Percentiles rank a stretch among this genome's conserved stretches.
These are phyloP conservation scores for Loripinus fragilis DNA, from an alignment of 2,888 invertebrate species.

Conservation along the genomic window DNA sequence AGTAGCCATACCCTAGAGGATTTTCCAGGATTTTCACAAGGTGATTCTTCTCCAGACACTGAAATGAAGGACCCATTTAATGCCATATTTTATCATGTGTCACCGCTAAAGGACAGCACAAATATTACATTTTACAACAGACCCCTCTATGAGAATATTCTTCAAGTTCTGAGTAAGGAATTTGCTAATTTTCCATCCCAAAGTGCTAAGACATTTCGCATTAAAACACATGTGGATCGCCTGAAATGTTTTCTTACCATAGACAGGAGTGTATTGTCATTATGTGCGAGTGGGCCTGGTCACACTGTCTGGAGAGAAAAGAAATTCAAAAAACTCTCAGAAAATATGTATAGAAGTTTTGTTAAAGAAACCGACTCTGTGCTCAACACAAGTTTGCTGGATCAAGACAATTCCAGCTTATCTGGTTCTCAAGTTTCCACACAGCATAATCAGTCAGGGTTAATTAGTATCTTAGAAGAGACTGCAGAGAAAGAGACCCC, in stretches of 20 bases:
- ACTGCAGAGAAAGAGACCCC: not conserved
- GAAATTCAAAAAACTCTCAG: not conserved
- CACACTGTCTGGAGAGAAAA: not conserved
- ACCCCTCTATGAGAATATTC: not conserved
- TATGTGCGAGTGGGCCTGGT: slow-evolving; percentile 5
- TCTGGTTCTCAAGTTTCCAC: not conserved
- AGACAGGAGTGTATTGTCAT: not conserved
- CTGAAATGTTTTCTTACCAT: not conserved
- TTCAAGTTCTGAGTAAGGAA: not conserved
- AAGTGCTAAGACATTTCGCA: not conserved
- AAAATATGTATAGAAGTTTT: slow-evolving; percentile 4
- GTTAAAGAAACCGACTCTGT: not conserved
- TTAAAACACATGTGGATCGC: slow-evolving; percentile 2
- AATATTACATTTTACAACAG: slow-evolving; percentile 6
- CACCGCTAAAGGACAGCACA: not conserved
- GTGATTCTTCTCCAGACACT: not conserved
- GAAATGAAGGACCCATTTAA: not conserved
- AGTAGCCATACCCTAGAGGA: not conserved
- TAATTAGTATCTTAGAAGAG: not conserved
- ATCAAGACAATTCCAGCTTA: not conserved
- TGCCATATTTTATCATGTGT: not conserved
- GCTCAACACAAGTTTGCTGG: not conserved
- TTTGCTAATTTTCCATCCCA: not conserved
- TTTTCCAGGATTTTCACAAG: not conserved
- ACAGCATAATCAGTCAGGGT: not conserved